Conservation (phyloP, 2,113 vertebrate species). For the Onychorhynchus coronatus region DNA sequence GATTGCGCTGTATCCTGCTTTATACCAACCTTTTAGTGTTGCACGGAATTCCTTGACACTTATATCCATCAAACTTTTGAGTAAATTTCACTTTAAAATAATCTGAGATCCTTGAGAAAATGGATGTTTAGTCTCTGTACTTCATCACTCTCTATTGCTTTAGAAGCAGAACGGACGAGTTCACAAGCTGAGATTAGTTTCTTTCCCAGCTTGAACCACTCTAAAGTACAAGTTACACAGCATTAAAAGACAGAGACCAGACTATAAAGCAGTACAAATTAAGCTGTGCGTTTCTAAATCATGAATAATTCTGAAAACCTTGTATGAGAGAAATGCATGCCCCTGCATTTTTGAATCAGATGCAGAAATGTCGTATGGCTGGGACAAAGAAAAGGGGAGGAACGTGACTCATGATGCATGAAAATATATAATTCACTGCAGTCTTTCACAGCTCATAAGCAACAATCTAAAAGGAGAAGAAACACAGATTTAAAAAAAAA, state of each 20-base stretch:
- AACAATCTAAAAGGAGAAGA: background rate
- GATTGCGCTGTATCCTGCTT: background rate
- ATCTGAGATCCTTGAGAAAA: conserved; percentile 9
- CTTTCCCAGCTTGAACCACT: conserved; percentile 34
- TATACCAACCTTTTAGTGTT: background rate
- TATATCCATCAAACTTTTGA: background rate
- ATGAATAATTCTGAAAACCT: conserved; percentile 31
- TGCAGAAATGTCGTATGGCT: fast-evolving
- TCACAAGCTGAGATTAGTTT: conserved; percentile 24
- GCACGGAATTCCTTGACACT: background rate
- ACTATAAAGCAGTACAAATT: conserved; percentile 26
- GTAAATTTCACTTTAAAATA: conserved; percentile 8
- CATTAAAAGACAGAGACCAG: conserved; percentile 10
- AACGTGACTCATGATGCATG: background rate
- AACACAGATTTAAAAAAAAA: background rate
- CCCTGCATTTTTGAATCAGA: background rate
- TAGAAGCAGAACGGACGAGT: conserved; percentile 19
- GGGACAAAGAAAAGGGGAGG: conserved; percentile 13
- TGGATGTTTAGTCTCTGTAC: background rate
- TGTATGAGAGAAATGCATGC: background rate
- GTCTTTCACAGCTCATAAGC: background rate
- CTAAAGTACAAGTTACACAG: conserved; percentile 10
- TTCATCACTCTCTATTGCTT: conserved; percentile 35
- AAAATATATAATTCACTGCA: background rate
- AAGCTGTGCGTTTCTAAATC: conserved; percentile 28